phyloP scores from a whole-genome alignment of 1,140 invertebrate genomes.

The Patella vulgata region DNA sequence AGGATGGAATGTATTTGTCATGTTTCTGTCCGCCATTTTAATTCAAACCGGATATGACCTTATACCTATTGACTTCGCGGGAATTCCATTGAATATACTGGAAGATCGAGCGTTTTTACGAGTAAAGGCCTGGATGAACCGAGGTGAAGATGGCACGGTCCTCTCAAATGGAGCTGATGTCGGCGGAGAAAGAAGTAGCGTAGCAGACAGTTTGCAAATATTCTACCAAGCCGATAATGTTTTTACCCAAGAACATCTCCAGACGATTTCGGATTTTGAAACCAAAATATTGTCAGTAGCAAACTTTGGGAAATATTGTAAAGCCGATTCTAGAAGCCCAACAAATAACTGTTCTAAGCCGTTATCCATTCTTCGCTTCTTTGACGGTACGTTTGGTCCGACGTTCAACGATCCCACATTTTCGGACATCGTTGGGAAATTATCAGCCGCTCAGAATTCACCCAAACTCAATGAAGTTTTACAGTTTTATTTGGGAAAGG shows the following conservation, averaged over 20 bases:
- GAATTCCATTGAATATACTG: conserved; percentile 21
- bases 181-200: conserved; percentile 4
- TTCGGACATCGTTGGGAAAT: conserved; percentile 5
- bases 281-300: not conserved
- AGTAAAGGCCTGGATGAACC: conserved; percentile 23
- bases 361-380: conserved; percentile 22
- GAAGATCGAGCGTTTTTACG: conserved; percentile 14
- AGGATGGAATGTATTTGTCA: conserved; percentile 5
- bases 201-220: conserved; percentile 8
- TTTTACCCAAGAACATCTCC: conserved; percentile 16
- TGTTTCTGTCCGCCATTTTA: conserved; percentile 37
- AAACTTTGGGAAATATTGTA: conserved; percentile 10
- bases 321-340: not conserved
- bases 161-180: not conserved
- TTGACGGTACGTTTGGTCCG: conserved; percentile 20
- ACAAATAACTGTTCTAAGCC: conserved; percentile 1
- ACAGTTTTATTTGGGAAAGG: conserved; percentile 9
- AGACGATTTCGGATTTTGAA: conserved; percentile 17
- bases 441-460: conserved; percentile 3
- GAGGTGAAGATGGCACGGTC: conserved; percentile 14
- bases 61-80: conserved; percentile 17
- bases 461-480: not conserved
- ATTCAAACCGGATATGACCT: conserved; percentile 14
- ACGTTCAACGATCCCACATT: conserved; percentile 13
- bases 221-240: conserved; percentile 18